phyloP scores from a whole-genome alignment of 2,888 invertebrate genomes.

The Adelognathus sp. region DNA sequence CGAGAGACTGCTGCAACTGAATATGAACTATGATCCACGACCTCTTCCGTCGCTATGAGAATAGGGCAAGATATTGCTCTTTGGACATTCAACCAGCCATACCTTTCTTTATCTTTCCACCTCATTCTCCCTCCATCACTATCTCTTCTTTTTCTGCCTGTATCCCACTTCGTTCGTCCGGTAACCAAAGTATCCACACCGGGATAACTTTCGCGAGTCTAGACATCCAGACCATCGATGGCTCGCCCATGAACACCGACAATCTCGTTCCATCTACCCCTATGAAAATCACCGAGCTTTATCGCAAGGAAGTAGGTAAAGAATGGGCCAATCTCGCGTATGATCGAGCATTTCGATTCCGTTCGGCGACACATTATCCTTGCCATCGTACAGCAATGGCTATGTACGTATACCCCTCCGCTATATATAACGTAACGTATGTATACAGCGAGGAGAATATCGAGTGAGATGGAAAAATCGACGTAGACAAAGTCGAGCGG shows the following conservation, averaged over 20 bases:
- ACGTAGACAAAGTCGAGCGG: slow-evolving; percentile 35
- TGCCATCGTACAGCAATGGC: slow-evolving; percentile 40
- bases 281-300: slow-evolving; percentile 68
- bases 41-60: no score
- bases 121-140: background rate
- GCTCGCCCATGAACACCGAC: slow-evolving; percentile 2
- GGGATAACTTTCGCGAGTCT: slow-evolving; percentile 21
- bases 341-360: slow-evolving; percentile 76
- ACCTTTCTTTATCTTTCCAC: background rate
- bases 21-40: no score
- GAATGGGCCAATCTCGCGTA: slow-evolving; percentile 76
- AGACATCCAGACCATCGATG: slow-evolving; percentile 3
- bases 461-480: slow-evolving; percentile 36
- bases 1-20: no score
- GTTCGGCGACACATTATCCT: slow-evolving; percentile 58
- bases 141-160: background rate
- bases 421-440: slow-evolving; percentile 30
- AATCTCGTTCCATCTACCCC: slow-evolving; percentile 31
- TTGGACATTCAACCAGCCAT: no score
- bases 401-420: slow-evolving; percentile 39
- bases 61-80: no score
- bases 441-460: slow-evolving; percentile 3
- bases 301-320: slow-evolving; percentile 68
- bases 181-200: slow-evolving; percentile 5
- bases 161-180: background rate